phyloP scores from a whole-genome alignment of 2,113 vertebrate genomes.

The Gnathonemus echidnorhynchus region DNA sequence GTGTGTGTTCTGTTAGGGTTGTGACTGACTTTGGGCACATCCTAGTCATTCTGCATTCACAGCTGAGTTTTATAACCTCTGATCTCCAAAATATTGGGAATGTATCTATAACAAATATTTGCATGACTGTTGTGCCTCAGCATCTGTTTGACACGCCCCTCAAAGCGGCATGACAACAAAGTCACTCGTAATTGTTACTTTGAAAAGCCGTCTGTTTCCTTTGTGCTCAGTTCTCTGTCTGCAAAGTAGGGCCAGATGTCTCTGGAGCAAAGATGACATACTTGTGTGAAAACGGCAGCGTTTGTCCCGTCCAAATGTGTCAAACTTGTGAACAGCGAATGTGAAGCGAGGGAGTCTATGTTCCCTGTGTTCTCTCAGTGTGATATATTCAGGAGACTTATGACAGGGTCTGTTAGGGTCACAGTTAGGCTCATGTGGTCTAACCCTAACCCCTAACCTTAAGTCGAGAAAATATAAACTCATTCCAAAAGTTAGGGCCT shows the following conservation, averaged over 20 bases:
- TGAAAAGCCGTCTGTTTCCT: neutral
- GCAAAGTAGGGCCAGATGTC: constrained; percentile 20
- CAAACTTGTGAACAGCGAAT: neutral
- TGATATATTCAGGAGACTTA: neutral
- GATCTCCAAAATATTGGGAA: neutral
- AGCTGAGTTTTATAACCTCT: neutral
- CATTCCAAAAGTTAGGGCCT: neutral
- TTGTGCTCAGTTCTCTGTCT: neutral
- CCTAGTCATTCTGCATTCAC: neutral
- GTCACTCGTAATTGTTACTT: neutral
- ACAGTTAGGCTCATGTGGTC: neutral
- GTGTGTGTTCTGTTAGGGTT: neutral
- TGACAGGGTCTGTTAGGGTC: neutral
- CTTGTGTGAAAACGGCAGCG: constrained; percentile 2
- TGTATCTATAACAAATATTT: neutral
- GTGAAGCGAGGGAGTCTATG: neutral
- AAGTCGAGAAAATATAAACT: neutral
- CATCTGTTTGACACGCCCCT: neutral
- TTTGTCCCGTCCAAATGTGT: neutral
- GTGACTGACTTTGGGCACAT: neutral
- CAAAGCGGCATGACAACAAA: neutral
- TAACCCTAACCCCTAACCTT: neutral
- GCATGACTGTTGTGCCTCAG: neutral
- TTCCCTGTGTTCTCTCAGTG: neutral
- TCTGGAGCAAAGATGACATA: constrained; percentile 20